Evolutionary conservation across 2,888 invertebrate species (phyloP).

Genomic region (Agrilus biguttatus): DNA sequence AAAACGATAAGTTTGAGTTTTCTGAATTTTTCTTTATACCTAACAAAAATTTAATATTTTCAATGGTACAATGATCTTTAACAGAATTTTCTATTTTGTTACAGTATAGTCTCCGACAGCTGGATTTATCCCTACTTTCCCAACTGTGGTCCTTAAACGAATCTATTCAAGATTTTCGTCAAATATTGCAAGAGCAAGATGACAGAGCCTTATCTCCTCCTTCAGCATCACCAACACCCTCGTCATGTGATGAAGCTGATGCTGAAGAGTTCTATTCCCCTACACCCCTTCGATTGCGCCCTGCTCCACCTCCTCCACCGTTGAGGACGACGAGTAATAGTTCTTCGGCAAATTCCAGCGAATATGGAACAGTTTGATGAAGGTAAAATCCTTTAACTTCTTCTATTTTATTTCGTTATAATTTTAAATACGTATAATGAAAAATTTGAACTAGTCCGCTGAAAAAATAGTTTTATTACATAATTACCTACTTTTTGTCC

Average conservation of each 20-base stretch:
- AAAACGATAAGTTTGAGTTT: too few species aligned
- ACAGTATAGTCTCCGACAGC: constrained; percentile 76
- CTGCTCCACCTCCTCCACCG: constrained; percentile 33
- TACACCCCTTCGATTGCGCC: constrained; percentile 24
- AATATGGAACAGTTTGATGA: constrained; percentile 14
- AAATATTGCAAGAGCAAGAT: constrained; percentile 43
- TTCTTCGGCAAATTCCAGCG: constrained; percentile 20
- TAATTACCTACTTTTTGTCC: too few species aligned
- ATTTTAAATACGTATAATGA: too few species aligned
- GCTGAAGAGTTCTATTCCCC: constrained; percentile 21
- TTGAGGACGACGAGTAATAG: constrained; percentile 25
- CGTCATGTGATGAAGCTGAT: constrained; percentile 32
- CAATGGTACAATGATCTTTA: too few species aligned
- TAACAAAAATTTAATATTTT: too few species aligned
- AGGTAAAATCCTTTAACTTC: too few species aligned
- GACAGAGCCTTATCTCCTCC: constrained; percentile 34
- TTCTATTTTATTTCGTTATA: too few species aligned
- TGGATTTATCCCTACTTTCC: constrained; percentile 77
- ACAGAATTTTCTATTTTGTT: constrained; percentile 23
- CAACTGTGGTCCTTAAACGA: constrained; percentile 88
- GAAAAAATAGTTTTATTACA: too few species aligned
- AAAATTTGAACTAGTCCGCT: too few species aligned
- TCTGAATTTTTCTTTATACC: too few species aligned
- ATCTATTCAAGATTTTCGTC: constrained; percentile 78
- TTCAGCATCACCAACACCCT: constrained; percentile 39